These are phyloP conservation scores for Batillaria attramentaria DNA, from an alignment of 1,140 invertebrate species.

Conservation along the genomic window DNA sequence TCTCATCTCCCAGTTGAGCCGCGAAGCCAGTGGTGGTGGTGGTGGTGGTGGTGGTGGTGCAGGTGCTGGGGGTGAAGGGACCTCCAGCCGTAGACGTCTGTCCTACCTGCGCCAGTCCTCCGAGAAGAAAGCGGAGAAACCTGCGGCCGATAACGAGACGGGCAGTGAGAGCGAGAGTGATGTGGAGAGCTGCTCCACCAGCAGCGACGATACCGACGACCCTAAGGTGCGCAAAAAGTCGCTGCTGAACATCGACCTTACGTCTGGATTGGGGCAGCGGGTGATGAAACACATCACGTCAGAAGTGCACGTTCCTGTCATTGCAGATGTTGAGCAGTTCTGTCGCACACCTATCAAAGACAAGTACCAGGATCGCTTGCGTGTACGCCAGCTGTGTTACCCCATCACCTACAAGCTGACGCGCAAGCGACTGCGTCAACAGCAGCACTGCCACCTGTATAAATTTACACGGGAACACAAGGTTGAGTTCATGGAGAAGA, in stretches of 20 bases:
- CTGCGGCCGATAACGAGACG: conserved; percentile 35
- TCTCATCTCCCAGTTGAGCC: conserved; percentile 63
- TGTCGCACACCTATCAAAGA: conserved; percentile 61
- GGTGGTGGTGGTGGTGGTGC: conserved; percentile 19
- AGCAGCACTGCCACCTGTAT: conserved; percentile 53
- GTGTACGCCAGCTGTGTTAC: conserved; percentile 50
- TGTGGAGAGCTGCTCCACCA: conserved; percentile 27
- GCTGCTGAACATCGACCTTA: conserved; percentile 57
- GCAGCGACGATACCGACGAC: conserved; percentile 31
- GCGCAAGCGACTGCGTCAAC: conserved; percentile 30
- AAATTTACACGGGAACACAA: conserved; percentile 57
- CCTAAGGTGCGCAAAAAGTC: conserved; percentile 46
- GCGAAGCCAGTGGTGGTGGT: conserved; percentile 48
- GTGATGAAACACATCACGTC: conserved; percentile 59
- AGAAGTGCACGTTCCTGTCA: conserved; percentile 49
- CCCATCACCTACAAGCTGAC: conserved; percentile 56
- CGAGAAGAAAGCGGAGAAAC: conserved; percentile 33
- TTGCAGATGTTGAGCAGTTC: conserved; percentile 58
- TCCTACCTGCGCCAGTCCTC: conserved; percentile 34
- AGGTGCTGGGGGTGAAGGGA: conserved; percentile 15
- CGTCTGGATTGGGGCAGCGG: conserved; percentile 60
- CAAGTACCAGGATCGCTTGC: conserved; percentile 50
- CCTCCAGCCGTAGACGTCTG: conserved; percentile 41
- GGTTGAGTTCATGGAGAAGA: conserved; percentile 43
- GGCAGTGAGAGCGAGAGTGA: conserved; percentile 29